A percentile compares a stretch with the other conserved stretches of the same genome.
Evolutionary conservation across 92 coral and sea anemone genomes (phyloP).

Genomic region (Siderastrea radians): DNA sequence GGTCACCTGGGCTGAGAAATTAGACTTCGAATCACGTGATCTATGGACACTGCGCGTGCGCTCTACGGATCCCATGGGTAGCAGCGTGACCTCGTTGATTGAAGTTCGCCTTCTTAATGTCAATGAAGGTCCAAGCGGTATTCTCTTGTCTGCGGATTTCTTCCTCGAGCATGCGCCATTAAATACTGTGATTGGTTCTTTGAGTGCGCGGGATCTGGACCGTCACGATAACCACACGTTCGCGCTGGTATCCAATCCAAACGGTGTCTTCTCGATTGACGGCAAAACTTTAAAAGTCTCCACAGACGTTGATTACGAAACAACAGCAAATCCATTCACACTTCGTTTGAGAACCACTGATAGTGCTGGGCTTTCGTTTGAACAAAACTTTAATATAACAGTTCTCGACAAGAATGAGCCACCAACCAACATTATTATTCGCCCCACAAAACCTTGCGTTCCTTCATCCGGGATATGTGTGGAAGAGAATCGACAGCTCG

Average conservation of each 20-base stretch:
- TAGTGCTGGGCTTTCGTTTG: conserved; percentile 58
- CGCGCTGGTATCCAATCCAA: conserved; percentile 48
- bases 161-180: conserved; percentile 73
- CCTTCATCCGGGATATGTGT: conserved; percentile 51
- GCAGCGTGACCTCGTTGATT: conserved; percentile 61
- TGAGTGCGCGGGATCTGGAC: conserved; percentile 81
- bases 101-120: conserved; percentile 65
- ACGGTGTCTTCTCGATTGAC: conserved; percentile 39
- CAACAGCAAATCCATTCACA: conserved; percentile 21
- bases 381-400: conserved; percentile 57
- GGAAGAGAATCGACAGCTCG: conserved; percentile 63
- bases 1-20: conserved; percentile 53
- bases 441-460: conserved; percentile 34
- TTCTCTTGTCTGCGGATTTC: conserved; percentile 68
- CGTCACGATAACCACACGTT: conserved; percentile 75
- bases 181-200: conserved; percentile 66
- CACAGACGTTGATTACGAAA: conserved; percentile 65
- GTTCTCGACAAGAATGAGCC: conserved; percentile 73
- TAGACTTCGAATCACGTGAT: conserved; percentile 70
- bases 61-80: conserved; percentile 64
- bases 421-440: conserved; percentile 48
- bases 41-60: conserved; percentile 56
- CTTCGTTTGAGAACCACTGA: conserved; percentile 56
- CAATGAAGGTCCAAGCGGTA: conserved; percentile 71
- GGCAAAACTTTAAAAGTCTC: conserved; percentile 56